These are phyloP conservation scores for Coranthus polyacanthus DNA, from an alignment of 2,797 vertebrate genomes.

Conservation along the genomic window DNA sequence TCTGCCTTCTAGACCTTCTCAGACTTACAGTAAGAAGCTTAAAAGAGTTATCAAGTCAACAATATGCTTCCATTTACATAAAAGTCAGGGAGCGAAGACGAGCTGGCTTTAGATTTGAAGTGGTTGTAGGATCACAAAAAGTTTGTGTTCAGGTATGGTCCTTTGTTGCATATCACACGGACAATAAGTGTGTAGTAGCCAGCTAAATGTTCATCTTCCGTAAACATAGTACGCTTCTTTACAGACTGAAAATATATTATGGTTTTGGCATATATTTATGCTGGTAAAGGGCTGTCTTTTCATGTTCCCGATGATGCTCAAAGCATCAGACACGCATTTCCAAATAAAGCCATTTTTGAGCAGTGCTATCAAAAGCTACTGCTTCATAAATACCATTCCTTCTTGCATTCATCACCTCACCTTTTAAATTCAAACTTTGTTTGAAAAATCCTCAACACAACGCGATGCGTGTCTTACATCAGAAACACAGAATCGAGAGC, in stretches of 20 bases:
- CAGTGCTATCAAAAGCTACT: background rate
- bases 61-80: slow-evolving; percentile 14
- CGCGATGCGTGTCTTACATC: slow-evolving; percentile 7
- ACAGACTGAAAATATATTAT: too few relatives aligned
- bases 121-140: background rate
- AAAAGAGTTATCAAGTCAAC: slow-evolving; percentile 29
- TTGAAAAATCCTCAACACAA: slow-evolving; percentile 29
- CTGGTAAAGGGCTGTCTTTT: too few relatives aligned
- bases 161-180: background rate
- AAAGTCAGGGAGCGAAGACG: background rate
- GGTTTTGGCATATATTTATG: too few relatives aligned
- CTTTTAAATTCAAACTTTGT: slow-evolving; percentile 3
- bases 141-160: too few relatives aligned
- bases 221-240: too few relatives aligned
- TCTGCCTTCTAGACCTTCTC: slow-evolving; percentile 9
- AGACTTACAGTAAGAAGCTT: slow-evolving; percentile 46
- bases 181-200: too few relatives aligned
- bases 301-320: slow-evolving; percentile 5
- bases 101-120: slow-evolving; percentile 6
- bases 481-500: slow-evolving; percentile 15
- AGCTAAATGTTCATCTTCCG: too few relatives aligned
- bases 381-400: slow-evolving; percentile 29
- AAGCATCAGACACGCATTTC: slow-evolving; percentile 28
- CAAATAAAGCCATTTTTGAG: slow-evolving; percentile 66
- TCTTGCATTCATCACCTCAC: slow-evolving; percentile 25